Base-by-base conservation (phyloP, 2,113 vertebrate genomes). In the Crypturellus undulatus region DNA sequence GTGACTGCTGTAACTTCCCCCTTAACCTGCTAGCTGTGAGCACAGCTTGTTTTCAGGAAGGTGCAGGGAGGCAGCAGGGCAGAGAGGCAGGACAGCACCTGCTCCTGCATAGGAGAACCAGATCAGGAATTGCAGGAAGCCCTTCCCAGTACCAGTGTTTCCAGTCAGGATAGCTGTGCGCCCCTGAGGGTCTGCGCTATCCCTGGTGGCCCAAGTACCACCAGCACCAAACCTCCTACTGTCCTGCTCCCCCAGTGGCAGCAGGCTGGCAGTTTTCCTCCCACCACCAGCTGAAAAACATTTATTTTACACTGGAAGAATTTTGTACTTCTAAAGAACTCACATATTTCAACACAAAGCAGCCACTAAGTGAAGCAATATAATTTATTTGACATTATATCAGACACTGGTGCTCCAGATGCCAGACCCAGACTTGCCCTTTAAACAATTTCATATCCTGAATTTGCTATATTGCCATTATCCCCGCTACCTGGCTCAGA, bases 371-470 rank as follows among this genome's bases (percentile, higher is more conserved):
- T 69, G 89, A 94, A 95, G 92, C 92, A 87, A 84, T 5, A 63
- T 51, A 84, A 92, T 95, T 96, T 95, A 94, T 96, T 96, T 92
- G 73, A 95, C 92, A 91, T 82, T 68, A 43, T 45, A 93, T 65
- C 84, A 94, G 90, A 94, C 83, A 94, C 1, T 7, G 83, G 59
- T 75, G 86, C 91, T 92, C 86, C 77, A 77, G 79, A 51, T 68
- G 71, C 54, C 93, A 84, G 52, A 51, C 36, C 56, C 71, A 79
- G 80, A 89, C 89, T 79, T 89, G 92, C 88, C 91, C 78, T 94
- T 87, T 69, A 65, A 94, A 89, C 94, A 93, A 84, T 60, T 71
- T 69, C n/a, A 79, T 79, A 38, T 47, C 69, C 84, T 72, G 86
- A 69, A 42, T 78, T 15, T 87, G 86, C 89, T 76, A 77, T 42